Percentiles rank a stretch among this genome's conserved stretches.
Conservation (phyloP, 2,888 invertebrate genomes). For the Anoncus sp. region DNA sequence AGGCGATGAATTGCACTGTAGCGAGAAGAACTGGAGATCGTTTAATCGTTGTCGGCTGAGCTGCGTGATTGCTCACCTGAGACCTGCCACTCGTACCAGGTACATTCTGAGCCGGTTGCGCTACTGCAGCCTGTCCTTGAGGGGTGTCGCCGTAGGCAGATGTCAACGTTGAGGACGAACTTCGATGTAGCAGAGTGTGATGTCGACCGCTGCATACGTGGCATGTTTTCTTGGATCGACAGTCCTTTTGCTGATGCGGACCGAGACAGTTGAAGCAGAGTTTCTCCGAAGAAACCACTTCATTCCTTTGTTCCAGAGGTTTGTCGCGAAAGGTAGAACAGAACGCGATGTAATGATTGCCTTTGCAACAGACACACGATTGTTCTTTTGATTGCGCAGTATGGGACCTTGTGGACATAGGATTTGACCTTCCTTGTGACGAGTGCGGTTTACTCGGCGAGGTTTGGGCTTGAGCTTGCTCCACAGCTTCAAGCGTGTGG, state of each 20-base stretch:
- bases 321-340: constrained; percentile 15
- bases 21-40: constrained; percentile 4
- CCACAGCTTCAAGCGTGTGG: constrained; percentile 12
- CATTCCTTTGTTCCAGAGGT: neutral
- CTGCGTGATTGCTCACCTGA: neutral
- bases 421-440: no score
- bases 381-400: neutral
- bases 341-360: neutral
- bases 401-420: no score
- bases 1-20: neutral
- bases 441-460: neutral
- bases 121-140: neutral
- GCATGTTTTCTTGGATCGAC: constrained; percentile 6
- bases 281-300: constrained; percentile 6
- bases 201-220: constrained; percentile 1
- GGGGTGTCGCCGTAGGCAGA: neutral
- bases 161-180: neutral
- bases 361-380: neutral
- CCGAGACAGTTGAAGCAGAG: constrained; percentile 38
- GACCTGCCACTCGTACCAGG: neutral
- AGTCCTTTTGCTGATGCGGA: neutral
- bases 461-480: neutral
- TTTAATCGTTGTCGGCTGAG: neutral
- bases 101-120: neutral
- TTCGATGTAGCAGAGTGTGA: constrained; percentile 25